Evolutionary conservation across 2,888 invertebrate genomes (phyloP).

Genomic region (Octonoba sinensis): DNA sequence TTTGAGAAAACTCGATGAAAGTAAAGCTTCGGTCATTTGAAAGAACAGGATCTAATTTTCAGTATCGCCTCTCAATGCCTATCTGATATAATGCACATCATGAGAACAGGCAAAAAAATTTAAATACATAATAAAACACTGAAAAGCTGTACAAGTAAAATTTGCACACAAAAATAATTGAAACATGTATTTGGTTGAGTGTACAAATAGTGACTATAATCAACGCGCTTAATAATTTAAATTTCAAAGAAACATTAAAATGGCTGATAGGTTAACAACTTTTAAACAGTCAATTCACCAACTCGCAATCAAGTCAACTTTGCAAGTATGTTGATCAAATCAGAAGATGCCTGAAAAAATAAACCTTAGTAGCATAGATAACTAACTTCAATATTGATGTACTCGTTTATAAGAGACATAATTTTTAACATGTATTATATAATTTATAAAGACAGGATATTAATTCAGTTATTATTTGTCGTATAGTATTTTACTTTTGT

Average conservation of each 20-base stretch:
- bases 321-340: no score
- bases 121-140: constrained; percentile 29
- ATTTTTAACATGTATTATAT: no score
- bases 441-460: no score
- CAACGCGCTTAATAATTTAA: constrained; percentile 18
- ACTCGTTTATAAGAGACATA: no score
- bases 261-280: constrained; percentile 6
- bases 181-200: constrained; percentile 27
- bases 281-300: neutral
- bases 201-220: constrained; percentile 24
- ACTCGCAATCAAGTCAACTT: neutral
- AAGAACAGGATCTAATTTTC: neutral
- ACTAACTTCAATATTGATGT: no score
- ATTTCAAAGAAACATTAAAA: constrained; percentile 6
- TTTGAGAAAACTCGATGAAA: neutral
- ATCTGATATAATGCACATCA: neutral
- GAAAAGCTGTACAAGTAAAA: constrained; percentile 27
- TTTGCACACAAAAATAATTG: constrained; percentile 19
- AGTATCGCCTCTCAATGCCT: constrained; percentile 4
- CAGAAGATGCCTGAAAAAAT: no score
- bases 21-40: neutral
- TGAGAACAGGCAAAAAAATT: constrained; percentile 9
- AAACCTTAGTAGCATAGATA: no score
- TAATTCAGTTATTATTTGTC: no score
- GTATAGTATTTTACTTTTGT: no score